These are phyloP conservation scores for Ataeniobius toweri DNA, from an alignment of 2,797 vertebrate genomes.

Conservation along the genomic window DNA sequence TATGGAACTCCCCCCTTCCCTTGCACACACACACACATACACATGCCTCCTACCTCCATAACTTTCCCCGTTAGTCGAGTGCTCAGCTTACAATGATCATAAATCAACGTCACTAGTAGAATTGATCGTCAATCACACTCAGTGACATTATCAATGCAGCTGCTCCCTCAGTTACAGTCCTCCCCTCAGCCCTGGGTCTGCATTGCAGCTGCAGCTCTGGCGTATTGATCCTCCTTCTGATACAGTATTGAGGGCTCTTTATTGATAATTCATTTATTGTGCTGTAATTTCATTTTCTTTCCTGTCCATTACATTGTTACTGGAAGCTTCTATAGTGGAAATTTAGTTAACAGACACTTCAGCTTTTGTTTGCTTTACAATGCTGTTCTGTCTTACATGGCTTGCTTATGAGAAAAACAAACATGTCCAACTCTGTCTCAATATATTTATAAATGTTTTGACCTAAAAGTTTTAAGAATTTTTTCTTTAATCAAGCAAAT, in stretches of 20 bases:
- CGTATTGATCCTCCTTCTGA: conserved; percentile 71
- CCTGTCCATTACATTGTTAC: conserved; percentile 74
- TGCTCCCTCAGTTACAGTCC: conserved; percentile 49
- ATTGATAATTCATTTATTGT: conserved; percentile 82
- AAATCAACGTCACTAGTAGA: conserved; percentile 70
- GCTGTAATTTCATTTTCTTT: conserved; percentile 81
- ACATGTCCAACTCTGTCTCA: conserved; percentile 27
- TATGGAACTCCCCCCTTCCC: conserved; percentile 33
- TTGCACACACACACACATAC: not conserved
- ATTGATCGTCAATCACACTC: conserved; percentile 77
- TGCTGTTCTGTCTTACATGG: conserved; percentile 22
- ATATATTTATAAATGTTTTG: conserved; percentile 42
- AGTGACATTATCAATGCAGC: conserved; percentile 70
- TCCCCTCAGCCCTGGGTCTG: conserved; percentile 50
- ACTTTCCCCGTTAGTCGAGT: conserved; percentile 65
- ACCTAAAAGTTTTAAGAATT: conserved; percentile 37
- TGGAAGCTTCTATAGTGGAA: conserved; percentile 66
- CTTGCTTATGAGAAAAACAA: conserved; percentile 23
- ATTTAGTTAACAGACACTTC: conserved; percentile 65
- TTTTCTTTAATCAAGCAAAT: conserved; percentile 19
- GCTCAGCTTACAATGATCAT: conserved; percentile 72
- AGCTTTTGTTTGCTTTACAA: conserved; percentile 37
- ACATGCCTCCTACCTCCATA: conserved; percentile 6
- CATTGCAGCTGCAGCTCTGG: conserved; percentile 51
- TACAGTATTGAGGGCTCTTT: conserved; percentile 75